Evolutionary conservation across 2,113 vertebrate species (phyloP).

Genomic region (Cyprinodon tularosa): DNA sequence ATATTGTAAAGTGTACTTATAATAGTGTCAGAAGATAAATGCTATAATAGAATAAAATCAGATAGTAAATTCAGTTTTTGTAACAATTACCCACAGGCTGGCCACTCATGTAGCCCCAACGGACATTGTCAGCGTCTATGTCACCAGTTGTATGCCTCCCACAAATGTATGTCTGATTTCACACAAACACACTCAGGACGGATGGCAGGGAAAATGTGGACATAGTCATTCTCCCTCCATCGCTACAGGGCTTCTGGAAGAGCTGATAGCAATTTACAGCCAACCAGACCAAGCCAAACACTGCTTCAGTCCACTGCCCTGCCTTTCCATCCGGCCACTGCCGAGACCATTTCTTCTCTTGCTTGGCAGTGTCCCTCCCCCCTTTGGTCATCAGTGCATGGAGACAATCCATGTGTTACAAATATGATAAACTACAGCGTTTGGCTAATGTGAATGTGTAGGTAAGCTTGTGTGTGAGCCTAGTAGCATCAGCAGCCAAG

Average conservation of each 20-base stretch:
- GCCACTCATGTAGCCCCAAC: slow-evolving; percentile 42
- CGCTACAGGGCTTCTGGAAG: slow-evolving; percentile 67
- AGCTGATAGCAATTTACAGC: slow-evolving; percentile 67
- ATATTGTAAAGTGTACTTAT: slow-evolving; percentile 19
- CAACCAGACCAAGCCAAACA: slow-evolving; percentile 67
- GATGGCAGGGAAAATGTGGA: slow-evolving; percentile 60
- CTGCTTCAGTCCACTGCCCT: slow-evolving; percentile 62
- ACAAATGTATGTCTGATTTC: slow-evolving; percentile 34
- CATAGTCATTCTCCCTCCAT: slow-evolving; percentile 63
- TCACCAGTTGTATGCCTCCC: slow-evolving; percentile 58
- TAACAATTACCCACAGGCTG: slow-evolving; percentile 53
- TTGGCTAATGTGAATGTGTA: slow-evolving; percentile 56
- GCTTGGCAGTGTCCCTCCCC: slow-evolving; percentile 48
- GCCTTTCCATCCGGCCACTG: slow-evolving; percentile 52
- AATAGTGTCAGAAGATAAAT: slow-evolving; percentile 33
- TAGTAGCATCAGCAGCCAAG: slow-evolving; percentile 40
- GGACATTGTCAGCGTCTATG: slow-evolving; percentile 61
- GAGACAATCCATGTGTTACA: slow-evolving; percentile 70
- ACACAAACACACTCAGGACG: slow-evolving; percentile 33
- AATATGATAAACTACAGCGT: slow-evolving; percentile 75
- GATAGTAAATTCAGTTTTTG: slow-evolving; percentile 52
- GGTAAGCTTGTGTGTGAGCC: slow-evolving; percentile 38
- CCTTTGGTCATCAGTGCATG: slow-evolving; percentile 61
- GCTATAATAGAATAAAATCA: slow-evolving; percentile 52
- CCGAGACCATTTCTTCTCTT: slow-evolving; percentile 44